Evolutionary conservation across 2,888 invertebrate genomes (phyloP), one percentile per base, ranked within the genome.

Genomic region (Perdita meconis): DNA sequence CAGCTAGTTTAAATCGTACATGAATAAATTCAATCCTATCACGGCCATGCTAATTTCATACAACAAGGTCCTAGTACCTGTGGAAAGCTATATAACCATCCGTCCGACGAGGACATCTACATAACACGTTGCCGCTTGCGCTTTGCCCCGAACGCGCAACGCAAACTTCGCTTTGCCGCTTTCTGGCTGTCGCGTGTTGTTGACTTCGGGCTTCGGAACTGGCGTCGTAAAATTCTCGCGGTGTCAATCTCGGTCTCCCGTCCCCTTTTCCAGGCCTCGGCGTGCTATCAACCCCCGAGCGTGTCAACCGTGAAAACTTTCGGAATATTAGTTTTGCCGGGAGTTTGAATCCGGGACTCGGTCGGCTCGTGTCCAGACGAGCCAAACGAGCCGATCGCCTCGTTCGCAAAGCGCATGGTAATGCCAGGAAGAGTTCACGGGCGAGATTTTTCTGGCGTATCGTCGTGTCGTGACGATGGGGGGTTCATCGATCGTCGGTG

Each of bases 11-110:
- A 86, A 89, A 87, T 88, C 85, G 86, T 88, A 89, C 87, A 88
- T 88, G 89, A 88, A 89, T 89, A 88, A 87, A 88, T 89, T 87
- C 86, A 89, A 86, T 88, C 83, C 85, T 83, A 88, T 89, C 86
- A 85, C 82, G 83, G 84, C 72, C 86, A 89, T 87, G 89, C 84
- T 89, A 88, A 89, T 89, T 88, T 82, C 84, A 80, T 82, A 82
- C 84, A 86, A 89, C 88, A 82, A 86, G 82, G 70, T 82, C 71
- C 79, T 82, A 81, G 76, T 81, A 82, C 81, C 68, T 76, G 77
- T 60, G 74, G 77, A 68, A 82, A 78, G 78, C 80, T 79, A 72
- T 81, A 81, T 71, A 68, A 77, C 73, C 76, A 65, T 76, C 65
- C 78, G 47, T 69, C 78, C 57, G 63, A 53, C 69, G 69, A 72